Evolutionary conservation across 2,888 invertebrate genomes (phyloP), one percentile per base, ranked within the genome.

Genomic region (Cerastis leucographa): DNA sequence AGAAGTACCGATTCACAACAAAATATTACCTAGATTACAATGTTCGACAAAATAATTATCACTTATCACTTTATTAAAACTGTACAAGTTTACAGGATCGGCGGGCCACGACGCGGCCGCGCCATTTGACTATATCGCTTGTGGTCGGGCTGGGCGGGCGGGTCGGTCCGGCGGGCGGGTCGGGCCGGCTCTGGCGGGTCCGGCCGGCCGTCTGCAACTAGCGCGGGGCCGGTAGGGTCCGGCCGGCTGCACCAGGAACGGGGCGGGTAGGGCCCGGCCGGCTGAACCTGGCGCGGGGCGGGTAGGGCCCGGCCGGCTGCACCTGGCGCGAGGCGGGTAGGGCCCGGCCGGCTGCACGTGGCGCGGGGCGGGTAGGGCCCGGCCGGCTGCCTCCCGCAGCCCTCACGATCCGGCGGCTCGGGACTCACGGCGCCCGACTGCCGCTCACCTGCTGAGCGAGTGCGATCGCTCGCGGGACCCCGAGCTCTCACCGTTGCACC

Each of bases 401-500:
- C 66, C 65, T 72, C 70, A 70, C 61, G 49, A 66, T 66, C 64
- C 80, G 69, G 70, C 87, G 85, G 86, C 87, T 88, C 84, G 61
- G 76, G 76, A 67, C 76, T 74, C 74, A 73, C 90, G 91, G 88
- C 89, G 90, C 89, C 77, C 73, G 91, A 88, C 80, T 87, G 92
- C 92, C 92, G 95, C 97, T 98, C 97, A 98, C 97, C 98, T 97
- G 91, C 98, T 98, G 88, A 98, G 97, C 91, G 98, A 98, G 94
- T 98, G 97, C 88, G 96, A 96, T 68, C 97, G 95, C 91, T 93
- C 94, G 85, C 96, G 95, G 66, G 94, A 93, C 80, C 92, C 92
- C 59, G 95, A 93, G 80, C 94, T 89, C 89, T 94, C 94, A 76
- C 95, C 95, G 92, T 92, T 93, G 92, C 94, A 92, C 80, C 95